phyloP scores from a whole-genome alignment of 2,113 vertebrate genomes.

The Manacus vitellinus region DNA sequence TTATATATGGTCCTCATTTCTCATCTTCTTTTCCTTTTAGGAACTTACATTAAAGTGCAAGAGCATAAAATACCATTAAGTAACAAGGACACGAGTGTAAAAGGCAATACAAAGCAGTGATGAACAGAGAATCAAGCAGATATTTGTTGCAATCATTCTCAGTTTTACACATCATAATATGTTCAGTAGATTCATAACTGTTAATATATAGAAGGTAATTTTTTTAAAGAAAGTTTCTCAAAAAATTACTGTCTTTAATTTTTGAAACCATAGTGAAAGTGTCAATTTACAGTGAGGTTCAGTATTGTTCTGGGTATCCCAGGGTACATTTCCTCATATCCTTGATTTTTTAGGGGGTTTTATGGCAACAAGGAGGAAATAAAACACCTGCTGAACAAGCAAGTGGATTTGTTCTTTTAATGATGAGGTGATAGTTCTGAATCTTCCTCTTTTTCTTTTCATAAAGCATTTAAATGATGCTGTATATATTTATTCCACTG shows the following conservation, averaged over 20 bases:
- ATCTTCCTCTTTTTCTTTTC: constrained; percentile 11
- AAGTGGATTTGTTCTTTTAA: background rate
- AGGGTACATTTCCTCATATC: constrained; percentile 2
- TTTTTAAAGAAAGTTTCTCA: background rate
- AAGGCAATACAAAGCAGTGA: background rate
- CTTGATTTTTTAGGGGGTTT: background rate
- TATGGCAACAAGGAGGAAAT: background rate
- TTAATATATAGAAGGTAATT: background rate
- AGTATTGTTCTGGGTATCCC: background rate
- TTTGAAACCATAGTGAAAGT: background rate
- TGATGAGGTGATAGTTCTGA: background rate
- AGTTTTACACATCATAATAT: background rate
- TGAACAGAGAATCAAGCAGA: background rate
- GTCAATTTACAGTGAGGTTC: background rate
- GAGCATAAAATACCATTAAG: background rate
- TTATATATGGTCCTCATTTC: background rate
- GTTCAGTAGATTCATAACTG: background rate
- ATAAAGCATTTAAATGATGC: constrained; percentile 19
- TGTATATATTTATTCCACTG: constrained; percentile 46
- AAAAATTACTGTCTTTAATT: background rate
- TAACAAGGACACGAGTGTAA: background rate
- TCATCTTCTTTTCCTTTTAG: background rate
- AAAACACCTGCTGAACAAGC: background rate
- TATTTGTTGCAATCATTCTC: background rate
- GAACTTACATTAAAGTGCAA: background rate